Conservation (phyloP, 2,113 vertebrate genomes). For the Gasterosteus aculeatus region DNA sequence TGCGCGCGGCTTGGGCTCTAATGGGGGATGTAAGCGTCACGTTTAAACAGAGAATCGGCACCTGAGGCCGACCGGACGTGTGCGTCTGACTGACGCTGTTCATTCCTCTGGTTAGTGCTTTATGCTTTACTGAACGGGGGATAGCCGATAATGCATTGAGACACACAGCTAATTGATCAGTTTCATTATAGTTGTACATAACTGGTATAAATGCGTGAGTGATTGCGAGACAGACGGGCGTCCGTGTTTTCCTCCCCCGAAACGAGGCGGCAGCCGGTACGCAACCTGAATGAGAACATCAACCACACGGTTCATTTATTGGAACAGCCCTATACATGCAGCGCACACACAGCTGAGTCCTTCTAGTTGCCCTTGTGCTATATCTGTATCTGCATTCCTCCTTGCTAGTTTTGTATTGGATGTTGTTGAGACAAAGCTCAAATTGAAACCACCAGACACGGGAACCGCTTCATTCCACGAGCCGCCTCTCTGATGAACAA, state of each 20-base stretch:
- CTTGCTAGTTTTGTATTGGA: neutral
- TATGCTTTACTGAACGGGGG: neutral
- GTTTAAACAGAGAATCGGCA: slow-evolving; percentile 59
- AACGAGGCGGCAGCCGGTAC: slow-evolving; percentile 16
- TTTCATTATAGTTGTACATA: neutral
- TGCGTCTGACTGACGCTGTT: neutral
- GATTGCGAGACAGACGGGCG: neutral
- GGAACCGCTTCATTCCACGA: no score
- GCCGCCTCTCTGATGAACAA: no score
- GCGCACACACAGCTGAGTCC: slow-evolving; percentile 14
- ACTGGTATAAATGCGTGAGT: neutral
- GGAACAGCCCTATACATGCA: neutral
- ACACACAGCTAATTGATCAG: neutral
- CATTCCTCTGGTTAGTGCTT: slow-evolving; percentile 3
- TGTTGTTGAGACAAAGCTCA: neutral
- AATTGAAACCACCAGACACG: neutral
- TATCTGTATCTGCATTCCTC: neutral
- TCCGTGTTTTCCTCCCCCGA: slow-evolving; percentile 4
- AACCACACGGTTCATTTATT: slow-evolving; percentile 9
- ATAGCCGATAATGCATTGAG: neutral
- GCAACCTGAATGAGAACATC: slow-evolving; percentile 2
- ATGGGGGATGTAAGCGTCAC: slow-evolving; percentile 42
- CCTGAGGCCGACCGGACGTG: slow-evolving; percentile 57
- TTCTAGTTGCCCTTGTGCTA: neutral
- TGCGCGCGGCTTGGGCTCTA: slow-evolving; percentile 13